Evolutionary conservation across 2,797 vertebrate genomes (phyloP).

Genomic region (Notolepis coatsorum): DNA sequence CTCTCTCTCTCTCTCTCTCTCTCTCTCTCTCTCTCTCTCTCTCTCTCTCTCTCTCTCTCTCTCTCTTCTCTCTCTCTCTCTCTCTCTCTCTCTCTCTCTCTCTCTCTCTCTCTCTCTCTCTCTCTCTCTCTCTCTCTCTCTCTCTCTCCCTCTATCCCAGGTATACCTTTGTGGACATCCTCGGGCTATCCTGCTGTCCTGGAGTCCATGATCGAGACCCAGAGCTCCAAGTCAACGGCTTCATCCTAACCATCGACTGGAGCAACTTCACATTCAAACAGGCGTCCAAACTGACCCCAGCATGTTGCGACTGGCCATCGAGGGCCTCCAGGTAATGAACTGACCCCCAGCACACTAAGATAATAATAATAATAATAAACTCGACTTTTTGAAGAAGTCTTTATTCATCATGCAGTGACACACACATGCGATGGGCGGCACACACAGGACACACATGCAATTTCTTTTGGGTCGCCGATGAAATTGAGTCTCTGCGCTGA

Average conservation of each 20-base stretch:
- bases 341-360: too few species aligned
- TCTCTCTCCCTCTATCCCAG: constrained; percentile 64
- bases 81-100: neutral
- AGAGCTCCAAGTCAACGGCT: constrained; percentile 97
- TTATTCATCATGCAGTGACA: too few species aligned
- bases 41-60: neutral
- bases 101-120: neutral
- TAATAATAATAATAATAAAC: too few species aligned
- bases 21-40: neutral
- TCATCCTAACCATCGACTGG: constrained; percentile 99
- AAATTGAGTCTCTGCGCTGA: too few species aligned
- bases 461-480: too few species aligned
- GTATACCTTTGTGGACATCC: constrained; percentile 97
- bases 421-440: too few species aligned
- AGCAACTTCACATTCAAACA: constrained; percentile 99
- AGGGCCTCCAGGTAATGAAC: constrained; percentile 97
- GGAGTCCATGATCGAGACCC: constrained; percentile 99
- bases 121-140: neutral
- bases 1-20: constrained; percentile 4
- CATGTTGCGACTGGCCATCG: constrained; percentile 97
- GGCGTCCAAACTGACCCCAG: constrained; percentile 96
- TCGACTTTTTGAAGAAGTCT: too few species aligned
- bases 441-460: too few species aligned
- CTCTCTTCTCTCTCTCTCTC: neutral
- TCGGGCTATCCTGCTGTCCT: constrained; percentile 96